A percentile compares a stretch with the other conserved stretches of the same genome.
Evolutionary conservation across 2,113 vertebrate species (phyloP).

Genomic region (Toxotes chatareus): DNA sequence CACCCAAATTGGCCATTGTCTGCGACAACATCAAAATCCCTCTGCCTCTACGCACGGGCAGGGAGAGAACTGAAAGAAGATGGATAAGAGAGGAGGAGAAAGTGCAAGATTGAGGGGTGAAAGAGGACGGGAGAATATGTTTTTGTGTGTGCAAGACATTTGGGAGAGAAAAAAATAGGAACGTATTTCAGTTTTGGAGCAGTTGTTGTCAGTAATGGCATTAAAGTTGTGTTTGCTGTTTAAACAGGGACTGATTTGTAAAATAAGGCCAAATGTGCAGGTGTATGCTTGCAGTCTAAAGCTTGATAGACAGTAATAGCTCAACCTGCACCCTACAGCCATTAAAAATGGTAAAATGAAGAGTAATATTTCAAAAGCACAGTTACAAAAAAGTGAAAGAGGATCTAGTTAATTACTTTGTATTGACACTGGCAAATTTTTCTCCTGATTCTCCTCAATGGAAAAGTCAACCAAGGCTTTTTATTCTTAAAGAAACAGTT

Average conservation of each 20-base stretch:
- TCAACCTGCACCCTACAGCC: constrained; percentile 26
- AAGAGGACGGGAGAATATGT: constrained; percentile 12
- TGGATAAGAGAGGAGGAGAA: constrained; percentile 14
- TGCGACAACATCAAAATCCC: constrained; percentile 81
- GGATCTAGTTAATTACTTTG: neutral
- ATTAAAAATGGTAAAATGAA: neutral
- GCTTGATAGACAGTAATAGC: neutral
- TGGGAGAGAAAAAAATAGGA: neutral
- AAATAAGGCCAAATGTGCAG: neutral
- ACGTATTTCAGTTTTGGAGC: neutral
- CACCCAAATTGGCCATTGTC: constrained; percentile 85
- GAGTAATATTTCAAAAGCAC: constrained; percentile 58
- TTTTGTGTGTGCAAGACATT: neutral
- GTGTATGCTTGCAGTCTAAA: neutral
- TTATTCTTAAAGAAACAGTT: neutral
- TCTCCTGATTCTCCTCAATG: neutral
- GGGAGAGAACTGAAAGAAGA: constrained; percentile 29
- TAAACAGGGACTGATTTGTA: neutral
- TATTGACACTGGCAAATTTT: neutral
- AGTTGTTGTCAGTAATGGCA: neutral
- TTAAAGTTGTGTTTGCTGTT: neutral
- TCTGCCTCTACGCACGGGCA: constrained; percentile 19
- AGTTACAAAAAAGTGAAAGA: neutral
- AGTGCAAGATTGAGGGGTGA: constrained; percentile 9
- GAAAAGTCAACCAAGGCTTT: neutral